Evolutionary conservation across 2,888 invertebrate genomes (phyloP), one percentile per base, ranked within the genome.

Genomic region (Orchestes rusci): DNA sequence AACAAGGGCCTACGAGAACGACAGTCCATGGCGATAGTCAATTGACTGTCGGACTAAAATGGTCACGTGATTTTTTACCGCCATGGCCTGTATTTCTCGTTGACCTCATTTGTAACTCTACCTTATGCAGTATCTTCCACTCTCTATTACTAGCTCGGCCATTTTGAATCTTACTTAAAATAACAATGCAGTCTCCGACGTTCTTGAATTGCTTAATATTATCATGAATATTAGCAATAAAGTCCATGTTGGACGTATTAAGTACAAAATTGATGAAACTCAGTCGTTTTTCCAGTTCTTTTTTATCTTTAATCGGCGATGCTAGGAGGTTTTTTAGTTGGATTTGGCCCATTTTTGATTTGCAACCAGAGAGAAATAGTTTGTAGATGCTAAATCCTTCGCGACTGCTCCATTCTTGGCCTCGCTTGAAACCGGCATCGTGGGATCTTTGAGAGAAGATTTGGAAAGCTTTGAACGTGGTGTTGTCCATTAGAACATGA

Each of bases 331-430:
- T 71, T 61, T 86, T 79, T 64, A 86, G 70, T 53, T 73, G 67
- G 37, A 70, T 71, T 42, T 75, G 73, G 0, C 89, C 89, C 8
- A 80, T 70, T 52, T 75, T 74, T 1, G 87, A 86, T 53, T 75
- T 75, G 59, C 88, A 86, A 53, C 80, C 80, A 10, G 57, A 52
- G 1, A 63, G 60, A 58, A 85, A 75, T 32, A 89, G 63, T 20
- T 78, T 78, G 62, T 73, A 87, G 3, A 90, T 68, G 58, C 86
- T 86, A 16, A 83, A 69, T 0, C 85, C 85, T 63, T 87, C 86
- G 57, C 77, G 78, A 42, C 63, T 71, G 49, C 71, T 70, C 4
- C 72, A 72, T 1, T 71, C 71, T 18, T 70, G 70, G 4, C 82
- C 81, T 48, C 76, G 74, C 64, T 84, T 86, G 63, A 82, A 84